phyloP scores from a whole-genome alignment of 2,888 invertebrate genomes.

The Tipula lateralis region DNA sequence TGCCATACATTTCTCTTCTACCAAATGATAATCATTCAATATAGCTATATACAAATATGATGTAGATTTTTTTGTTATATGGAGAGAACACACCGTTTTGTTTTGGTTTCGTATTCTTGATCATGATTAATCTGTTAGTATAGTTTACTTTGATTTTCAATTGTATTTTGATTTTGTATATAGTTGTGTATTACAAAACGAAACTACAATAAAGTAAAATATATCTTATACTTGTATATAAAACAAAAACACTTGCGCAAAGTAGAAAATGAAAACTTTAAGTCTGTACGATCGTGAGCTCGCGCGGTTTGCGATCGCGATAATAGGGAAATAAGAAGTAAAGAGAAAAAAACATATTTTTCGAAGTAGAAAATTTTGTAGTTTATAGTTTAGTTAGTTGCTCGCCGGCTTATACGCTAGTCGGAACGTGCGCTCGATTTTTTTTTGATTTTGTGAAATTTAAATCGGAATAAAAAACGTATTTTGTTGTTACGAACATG shows the following conservation, averaged over 20 bases:
- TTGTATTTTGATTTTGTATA: neutral
- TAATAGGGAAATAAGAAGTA: neutral
- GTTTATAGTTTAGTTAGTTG: conserved; percentile 30
- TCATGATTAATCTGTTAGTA: conserved; percentile 4
- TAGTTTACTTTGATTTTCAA: conserved; percentile 15
- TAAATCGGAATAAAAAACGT: neutral
- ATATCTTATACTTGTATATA: neutral
- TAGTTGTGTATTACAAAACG: neutral
- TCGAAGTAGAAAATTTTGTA: neutral
- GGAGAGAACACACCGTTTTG: conserved; percentile 7
- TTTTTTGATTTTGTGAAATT: neutral
- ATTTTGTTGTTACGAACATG: neutral
- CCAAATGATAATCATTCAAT: conserved; percentile 11
- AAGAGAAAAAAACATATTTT: neutral
- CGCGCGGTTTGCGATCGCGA: neutral
- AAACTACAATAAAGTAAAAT: neutral
- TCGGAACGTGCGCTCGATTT: conserved; percentile 31
- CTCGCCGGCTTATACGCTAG: conserved; percentile 32
- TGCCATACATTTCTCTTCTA: conserved; percentile 32
- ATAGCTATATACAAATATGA: neutral
- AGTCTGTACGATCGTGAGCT: neutral
- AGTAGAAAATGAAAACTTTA: conserved; percentile 1
- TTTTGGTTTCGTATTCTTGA: neutral
- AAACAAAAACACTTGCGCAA: neutral
- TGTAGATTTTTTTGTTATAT: neutral